Base-by-base conservation (phyloP, 2,888 invertebrate species). In the Meloe dianella region DNA sequence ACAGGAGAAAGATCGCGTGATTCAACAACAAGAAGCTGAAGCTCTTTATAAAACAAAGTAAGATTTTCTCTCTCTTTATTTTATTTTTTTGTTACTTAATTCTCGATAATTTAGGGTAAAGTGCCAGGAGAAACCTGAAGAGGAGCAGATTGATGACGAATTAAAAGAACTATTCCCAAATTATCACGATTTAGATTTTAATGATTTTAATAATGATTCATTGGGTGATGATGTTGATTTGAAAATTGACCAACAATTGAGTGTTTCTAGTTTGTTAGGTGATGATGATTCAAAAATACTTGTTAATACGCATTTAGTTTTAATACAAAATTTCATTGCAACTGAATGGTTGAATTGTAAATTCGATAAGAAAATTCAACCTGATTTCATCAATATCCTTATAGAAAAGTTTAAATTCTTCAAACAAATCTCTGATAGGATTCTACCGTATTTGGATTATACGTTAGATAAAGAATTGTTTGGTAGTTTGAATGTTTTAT, bases 41-140 rank as follows among this genome's bases (percentile, higher is more conserved):
- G 91, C 90, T 73, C 84, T 96, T 57, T 94, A 92, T 81, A 90
- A 90, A 64, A 91, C 89, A 10, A 91, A 89, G 88, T 88, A 84
- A 72, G 66, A 65, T 57, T 47, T 59, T 57, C n/a, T n/a, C n/a
- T 20, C 10, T 1, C 7, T 27, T 38, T 61, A 60, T 41, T 60
- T 20, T 8, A 12, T 27, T 35, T 20, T 51, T 47, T 12, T 24
- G 17, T 56, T 14, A 8, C 10, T 67, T 67, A 63, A 27, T 54
- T 22, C 20, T 51, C n/a, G 47, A 60, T 20, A 47, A 80, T 77
- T 57, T 61, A 89, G 88, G 78, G 88, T 89, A 0, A 89, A 88
- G 82, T 90, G 90, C 63, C 88, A 89, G 73, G 87, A 88, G 22
- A 87, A 90, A 77, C 86, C 90, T 22, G 93, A 93, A 76, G 92